Percentiles rank a stretch among this genome's conserved stretches.
Evolutionary conservation across 23 tunicate species (phyloP).

Genomic region (Ascidia mentula): DNA sequence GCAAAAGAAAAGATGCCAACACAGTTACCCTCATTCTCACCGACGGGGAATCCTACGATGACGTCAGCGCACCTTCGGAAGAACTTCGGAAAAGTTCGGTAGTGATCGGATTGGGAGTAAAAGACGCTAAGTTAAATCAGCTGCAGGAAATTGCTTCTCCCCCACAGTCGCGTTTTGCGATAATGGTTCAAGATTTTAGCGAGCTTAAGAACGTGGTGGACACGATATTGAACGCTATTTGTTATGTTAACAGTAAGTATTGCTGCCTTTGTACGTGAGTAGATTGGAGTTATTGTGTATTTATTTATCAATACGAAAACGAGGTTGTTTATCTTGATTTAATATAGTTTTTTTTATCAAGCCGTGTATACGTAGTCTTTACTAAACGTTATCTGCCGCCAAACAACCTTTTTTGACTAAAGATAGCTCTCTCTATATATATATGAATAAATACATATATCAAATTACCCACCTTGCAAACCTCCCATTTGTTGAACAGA

Average conservation of each 20-base stretch:
- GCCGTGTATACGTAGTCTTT: no score
- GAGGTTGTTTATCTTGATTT: no score
- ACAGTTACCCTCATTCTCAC: constrained; percentile 53
- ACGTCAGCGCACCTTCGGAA: constrained; percentile 31
- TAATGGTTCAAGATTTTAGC: constrained; percentile 28
- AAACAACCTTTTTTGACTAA: no score
- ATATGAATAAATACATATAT: no score
- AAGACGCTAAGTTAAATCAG: constrained; percentile 31
- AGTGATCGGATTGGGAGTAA: constrained; percentile 57
- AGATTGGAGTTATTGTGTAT: no score
- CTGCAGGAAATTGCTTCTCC: constrained; percentile 35
- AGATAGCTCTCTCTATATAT: no score
- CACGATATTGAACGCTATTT: constrained; percentile 46
- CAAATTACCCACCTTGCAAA: no score
- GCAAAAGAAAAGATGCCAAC: constrained; percentile 21
- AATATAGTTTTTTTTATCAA: no score
- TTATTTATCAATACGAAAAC: no score
- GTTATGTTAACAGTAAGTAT: constrained; percentile 47
- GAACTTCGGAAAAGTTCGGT: constrained; percentile 24
- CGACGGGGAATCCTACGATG: constrained; percentile 61
- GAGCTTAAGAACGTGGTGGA: constrained; percentile 20
- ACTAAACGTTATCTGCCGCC: no score
- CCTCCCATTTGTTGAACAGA: constrained; percentile 21
- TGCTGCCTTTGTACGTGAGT: no score
- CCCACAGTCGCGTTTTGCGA: constrained; percentile 28